These are phyloP conservation scores for Sebastes schlegelii DNA, from an alignment of 2,113 vertebrate species.

Conservation along the genomic window DNA sequence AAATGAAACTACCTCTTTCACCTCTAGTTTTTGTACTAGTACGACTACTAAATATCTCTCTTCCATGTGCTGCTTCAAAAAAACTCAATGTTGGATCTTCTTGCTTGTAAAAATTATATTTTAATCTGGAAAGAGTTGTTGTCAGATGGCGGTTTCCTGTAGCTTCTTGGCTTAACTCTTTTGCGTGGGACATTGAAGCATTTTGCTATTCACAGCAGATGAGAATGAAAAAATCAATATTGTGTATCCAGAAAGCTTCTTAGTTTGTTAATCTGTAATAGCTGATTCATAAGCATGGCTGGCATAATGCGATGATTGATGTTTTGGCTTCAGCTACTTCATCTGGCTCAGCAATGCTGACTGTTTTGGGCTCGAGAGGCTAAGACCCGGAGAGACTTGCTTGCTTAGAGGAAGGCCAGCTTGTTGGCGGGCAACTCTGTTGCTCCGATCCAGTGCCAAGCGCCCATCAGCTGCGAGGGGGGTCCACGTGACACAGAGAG, in stretches of 20 bases:
- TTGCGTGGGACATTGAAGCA: background rate
- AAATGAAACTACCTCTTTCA: no score
- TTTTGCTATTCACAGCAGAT: conserved; percentile 24
- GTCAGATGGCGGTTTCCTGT: background rate
- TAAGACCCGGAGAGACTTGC: conserved; percentile 22
- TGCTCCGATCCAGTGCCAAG: conserved; percentile 39
- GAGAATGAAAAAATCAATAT: conserved; percentile 49
- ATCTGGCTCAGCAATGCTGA: conserved; percentile 46
- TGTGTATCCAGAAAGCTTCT: conserved; percentile 44
- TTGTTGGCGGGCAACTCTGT: conserved; percentile 16
- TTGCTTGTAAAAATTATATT: background rate
- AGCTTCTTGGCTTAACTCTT: background rate
- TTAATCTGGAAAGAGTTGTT: background rate
- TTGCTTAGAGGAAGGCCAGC: conserved; percentile 43
- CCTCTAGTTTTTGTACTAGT: no score
- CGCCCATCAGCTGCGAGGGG: conserved; percentile 38
- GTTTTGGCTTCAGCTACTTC: conserved; percentile 57
- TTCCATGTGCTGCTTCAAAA: background rate
- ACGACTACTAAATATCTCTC: background rate
- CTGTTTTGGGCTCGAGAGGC: conserved; percentile 28
- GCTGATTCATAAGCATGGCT: conserved; percentile 42
- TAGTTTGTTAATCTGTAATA: conserved; percentile 62
- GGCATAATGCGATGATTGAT: conserved; percentile 54
- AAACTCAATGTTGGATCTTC: background rate
- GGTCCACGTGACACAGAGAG: conserved; percentile 56